Base-by-base conservation (phyloP, 2,797 vertebrate species). In the Brachymystax lenok region DNA sequence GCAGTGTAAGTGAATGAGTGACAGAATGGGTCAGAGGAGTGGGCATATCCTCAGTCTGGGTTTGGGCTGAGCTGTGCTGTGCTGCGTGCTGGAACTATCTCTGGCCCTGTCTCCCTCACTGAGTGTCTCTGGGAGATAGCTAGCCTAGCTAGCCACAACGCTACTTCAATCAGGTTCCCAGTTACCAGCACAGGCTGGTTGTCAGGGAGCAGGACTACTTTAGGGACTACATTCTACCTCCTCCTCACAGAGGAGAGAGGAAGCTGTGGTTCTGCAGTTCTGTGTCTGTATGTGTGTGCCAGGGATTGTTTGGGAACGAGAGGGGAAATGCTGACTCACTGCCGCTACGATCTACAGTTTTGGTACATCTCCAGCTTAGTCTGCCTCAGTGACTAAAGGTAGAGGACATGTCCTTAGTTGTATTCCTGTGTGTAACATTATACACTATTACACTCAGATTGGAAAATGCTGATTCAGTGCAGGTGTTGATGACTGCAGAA, bases 301-400 rank as follows among this genome's bases (percentile, higher is more conserved):
- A 61, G 56, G 19, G 19, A 8, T 6, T 61, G 19, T 5, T 75
- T 75, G 69, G 79, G 80, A 33, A 79, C 79, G 21, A 28, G 79
- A 16, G 73, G 77, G 66, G 87, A 86, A 90, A 33, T 82, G 91
- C 90, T 90, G 87, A 90, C 78, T 90, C 90, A 88, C 87, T 74
- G 0, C 13, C 82, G 80, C 81, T 88, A 19, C 8, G n/a, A 86
- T 82, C 83, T 71, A 71, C 79, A 72, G 85, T 77, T 24, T 66
- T 85, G 85, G 82, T 83, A 69, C 72, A 40, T 33, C 74, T 88
- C 88, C 86, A 91, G 77, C n/a, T 68, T 73, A 17, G 70, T 46
- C 70, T 54, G 21, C 5, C 83, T 79, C 73, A 12, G 40, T 46
- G 40, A 3, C 13, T 12, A 81, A 46, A 46, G 3, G 10, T 46